A percentile compares a stretch with the other conserved stretches of the same genome.
Evolutionary conservation across 1,140 invertebrate species (phyloP).

Genomic region (Mya arenaria): DNA sequence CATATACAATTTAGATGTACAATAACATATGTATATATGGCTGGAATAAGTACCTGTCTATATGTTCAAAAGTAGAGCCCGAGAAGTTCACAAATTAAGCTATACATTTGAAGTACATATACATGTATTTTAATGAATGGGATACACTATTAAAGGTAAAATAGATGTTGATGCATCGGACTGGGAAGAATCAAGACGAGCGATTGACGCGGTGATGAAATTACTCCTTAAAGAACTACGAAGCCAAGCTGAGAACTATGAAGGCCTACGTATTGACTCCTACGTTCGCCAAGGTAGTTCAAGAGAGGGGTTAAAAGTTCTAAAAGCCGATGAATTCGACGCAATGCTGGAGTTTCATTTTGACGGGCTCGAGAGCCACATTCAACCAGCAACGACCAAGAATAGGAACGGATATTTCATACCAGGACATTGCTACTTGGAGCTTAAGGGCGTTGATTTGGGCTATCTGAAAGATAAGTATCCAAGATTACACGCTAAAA

Average conservation of each 20-base stretch:
- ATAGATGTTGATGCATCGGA: constrained; percentile 12
- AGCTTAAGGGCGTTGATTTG: not conserved
- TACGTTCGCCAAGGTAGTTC: constrained; percentile 41
- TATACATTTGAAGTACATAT: not conserved
- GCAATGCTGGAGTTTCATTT: constrained; percentile 18
- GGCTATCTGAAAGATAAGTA: not conserved
- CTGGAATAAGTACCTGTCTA: not conserved
- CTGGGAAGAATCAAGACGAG: constrained; percentile 17
- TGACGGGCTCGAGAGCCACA: constrained; percentile 15
- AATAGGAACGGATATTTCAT: not conserved
- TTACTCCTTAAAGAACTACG: not conserved
- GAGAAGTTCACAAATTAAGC: too few species aligned
- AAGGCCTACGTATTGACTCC: constrained; percentile 11
- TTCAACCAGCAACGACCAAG: not conserved
- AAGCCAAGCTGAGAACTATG: not conserved
- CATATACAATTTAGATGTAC: not conserved
- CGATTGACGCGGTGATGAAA: constrained; percentile 25
- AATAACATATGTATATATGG: not conserved
- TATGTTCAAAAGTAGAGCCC: not conserved
- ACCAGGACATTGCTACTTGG: constrained; percentile 35
- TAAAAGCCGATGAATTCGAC: constrained; percentile 27
- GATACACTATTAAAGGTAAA: constrained; percentile 1
- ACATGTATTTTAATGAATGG: not conserved
- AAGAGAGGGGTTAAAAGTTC: constrained; percentile 40
- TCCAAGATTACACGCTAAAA: constrained; percentile 2